phyloP scores from a whole-genome alignment of 2,888 invertebrate species.

The Acronicta leporina region DNA sequence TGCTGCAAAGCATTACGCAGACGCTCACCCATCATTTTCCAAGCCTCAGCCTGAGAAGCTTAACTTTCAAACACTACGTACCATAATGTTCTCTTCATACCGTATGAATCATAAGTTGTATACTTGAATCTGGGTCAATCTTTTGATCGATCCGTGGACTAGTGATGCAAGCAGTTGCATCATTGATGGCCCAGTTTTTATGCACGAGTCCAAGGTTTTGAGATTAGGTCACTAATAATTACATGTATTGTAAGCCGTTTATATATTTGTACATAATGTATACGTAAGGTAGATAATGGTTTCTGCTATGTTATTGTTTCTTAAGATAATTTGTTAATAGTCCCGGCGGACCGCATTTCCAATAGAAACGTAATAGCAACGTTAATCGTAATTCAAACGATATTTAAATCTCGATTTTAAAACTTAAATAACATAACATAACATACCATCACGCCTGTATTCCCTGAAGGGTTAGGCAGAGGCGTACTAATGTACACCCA shows the following conservation, averaged over 20 bases:
- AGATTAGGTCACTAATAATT: constrained; percentile 69
- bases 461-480: too few relatives aligned
- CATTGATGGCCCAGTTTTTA: constrained; percentile 59
- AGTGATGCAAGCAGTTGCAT: constrained; percentile 60
- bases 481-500: too few relatives aligned
- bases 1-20: not conserved
- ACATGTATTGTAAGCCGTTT: constrained; percentile 49
- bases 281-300: constrained; percentile 41
- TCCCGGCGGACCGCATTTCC: too few relatives aligned
- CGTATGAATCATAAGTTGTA: constrained; percentile 18
- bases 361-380: too few relatives aligned
- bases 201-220: constrained; percentile 68
- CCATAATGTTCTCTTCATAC: not conserved
- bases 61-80: not conserved
- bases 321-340: not conserved
- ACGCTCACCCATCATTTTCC: constrained; percentile 16
- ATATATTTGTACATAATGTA: constrained; percentile 31
- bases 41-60: not conserved
- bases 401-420: too few relatives aligned
- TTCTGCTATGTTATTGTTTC: constrained; percentile 5
- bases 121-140: constrained; percentile 52
- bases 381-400: too few relatives aligned
- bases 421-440: too few relatives aligned
- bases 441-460: too few relatives aligned
- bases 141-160: constrained; percentile 38